These are phyloP conservation scores for Globodera ellingtonae DNA, from an alignment of 1,140 invertebrate species.

Conservation along the genomic window DNA sequence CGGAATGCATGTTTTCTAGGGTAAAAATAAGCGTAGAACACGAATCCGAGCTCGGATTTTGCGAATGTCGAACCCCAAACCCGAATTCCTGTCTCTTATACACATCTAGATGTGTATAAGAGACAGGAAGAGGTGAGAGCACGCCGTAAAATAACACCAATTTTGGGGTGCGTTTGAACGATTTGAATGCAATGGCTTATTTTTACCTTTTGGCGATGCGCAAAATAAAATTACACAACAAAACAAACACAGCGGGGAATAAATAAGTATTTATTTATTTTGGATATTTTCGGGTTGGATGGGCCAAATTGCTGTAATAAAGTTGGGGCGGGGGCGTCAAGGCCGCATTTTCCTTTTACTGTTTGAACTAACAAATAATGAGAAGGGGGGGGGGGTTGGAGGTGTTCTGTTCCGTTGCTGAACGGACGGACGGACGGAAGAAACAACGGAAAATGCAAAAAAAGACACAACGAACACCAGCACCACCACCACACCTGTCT, in stretches of 20 bases:
- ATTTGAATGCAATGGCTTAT: neutral
- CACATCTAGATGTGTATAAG: too few species aligned
- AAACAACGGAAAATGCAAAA: neutral
- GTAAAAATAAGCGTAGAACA: too few species aligned
- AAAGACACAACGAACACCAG: too few species aligned
- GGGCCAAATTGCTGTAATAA: neutral
- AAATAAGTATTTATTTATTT: neutral
- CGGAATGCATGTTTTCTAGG: too few species aligned
- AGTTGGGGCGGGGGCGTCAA: neutral
- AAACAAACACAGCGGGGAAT: constrained; percentile 1
- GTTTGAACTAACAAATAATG: neutral
- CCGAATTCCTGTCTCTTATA: too few species aligned
- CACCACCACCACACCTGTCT: too few species aligned
- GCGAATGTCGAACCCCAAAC: too few species aligned
- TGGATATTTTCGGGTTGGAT: neutral
- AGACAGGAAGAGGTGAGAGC: too few species aligned
- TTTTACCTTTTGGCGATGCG: neutral
- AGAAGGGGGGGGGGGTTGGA: too few species aligned
- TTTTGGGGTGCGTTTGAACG: too few species aligned
- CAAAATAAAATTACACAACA: constrained; percentile 1
- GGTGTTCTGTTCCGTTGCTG: too few species aligned
- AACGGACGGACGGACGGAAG: neutral
- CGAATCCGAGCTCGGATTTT: too few species aligned
- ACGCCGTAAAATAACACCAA: neutral
- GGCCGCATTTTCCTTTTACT: neutral